Conservation (phyloP, 2,888 invertebrate genomes). For the Dryococelus australis region DNA sequence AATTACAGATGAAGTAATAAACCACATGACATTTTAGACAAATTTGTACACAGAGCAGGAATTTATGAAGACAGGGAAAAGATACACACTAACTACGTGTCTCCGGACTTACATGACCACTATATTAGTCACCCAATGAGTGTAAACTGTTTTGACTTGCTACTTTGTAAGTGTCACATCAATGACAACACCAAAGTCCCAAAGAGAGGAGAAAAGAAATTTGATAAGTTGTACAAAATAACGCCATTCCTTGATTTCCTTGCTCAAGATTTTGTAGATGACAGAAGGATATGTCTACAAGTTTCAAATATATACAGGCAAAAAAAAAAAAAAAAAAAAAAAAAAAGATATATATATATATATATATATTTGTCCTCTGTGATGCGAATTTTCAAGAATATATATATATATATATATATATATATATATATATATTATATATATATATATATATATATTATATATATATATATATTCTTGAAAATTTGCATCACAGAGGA, state of each 20-base stretch:
- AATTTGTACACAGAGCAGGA: neutral
- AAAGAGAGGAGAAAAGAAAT: neutral
- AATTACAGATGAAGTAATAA: neutral
- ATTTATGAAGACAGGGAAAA: slow-evolving; percentile 23
- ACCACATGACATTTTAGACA: neutral
- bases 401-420: slow-evolving; percentile 43
- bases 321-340: too few species aligned
- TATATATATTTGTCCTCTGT: slow-evolving; percentile 37
- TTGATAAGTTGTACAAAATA: slow-evolving; percentile 9
- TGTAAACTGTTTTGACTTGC: slow-evolving; percentile 20
- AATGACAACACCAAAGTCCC: slow-evolving; percentile 28
- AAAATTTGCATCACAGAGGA: slow-evolving; percentile 45
- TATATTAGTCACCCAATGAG: slow-evolving; percentile 27
- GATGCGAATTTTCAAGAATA: slow-evolving; percentile 46
- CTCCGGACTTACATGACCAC: slow-evolving; percentile 29
- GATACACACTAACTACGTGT: slow-evolving; percentile 27
- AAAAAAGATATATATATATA: too few species aligned
- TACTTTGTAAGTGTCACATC: neutral
- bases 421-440: too few species aligned
- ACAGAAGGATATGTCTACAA: slow-evolving; percentile 47
- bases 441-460: too few species aligned
- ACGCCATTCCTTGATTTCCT: neutral
- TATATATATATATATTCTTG: slow-evolving; percentile 46
- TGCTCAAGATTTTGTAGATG: slow-evolving; percentile 38
- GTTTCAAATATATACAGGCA: slow-evolving; percentile 52